phyloP scores from a whole-genome alignment of 2,888 invertebrate species.

The Macrophya annulata region DNA sequence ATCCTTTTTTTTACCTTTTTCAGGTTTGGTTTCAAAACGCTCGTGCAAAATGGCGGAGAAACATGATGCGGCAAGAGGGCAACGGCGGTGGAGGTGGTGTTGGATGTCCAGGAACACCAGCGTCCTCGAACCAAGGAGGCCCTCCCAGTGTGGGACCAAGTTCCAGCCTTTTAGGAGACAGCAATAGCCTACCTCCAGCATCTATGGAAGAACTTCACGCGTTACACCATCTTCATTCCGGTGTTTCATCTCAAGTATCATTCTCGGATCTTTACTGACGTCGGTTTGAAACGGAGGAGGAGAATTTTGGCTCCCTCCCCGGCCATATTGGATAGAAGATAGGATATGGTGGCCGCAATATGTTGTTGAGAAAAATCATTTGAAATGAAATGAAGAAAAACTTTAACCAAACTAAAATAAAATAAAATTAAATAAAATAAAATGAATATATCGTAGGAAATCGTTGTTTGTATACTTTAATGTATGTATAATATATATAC shows the following conservation, averaged over 20 bases:
- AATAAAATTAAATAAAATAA: neutral
- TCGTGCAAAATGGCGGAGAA: conserved; percentile 98
- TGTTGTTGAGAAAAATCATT: neutral
- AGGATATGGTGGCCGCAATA: conserved; percentile 20
- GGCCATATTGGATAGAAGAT: conserved; percentile 58
- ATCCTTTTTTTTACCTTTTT: conserved; percentile 58
- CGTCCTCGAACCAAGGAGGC: conserved; percentile 74
- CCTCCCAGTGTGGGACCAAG: conserved; percentile 76
- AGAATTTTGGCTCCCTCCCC: conserved; percentile 62
- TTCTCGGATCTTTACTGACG: conserved; percentile 79
- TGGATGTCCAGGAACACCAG: conserved; percentile 76
- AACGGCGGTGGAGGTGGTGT: conserved; percentile 67
- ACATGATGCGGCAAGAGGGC: conserved; percentile 93
- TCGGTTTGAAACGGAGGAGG: conserved; percentile 71
- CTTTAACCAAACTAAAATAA: neutral
- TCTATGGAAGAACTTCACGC: conserved; percentile 81
- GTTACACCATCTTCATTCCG: conserved; percentile 81
- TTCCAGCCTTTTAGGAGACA: conserved; percentile 80
- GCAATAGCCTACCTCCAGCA: conserved; percentile 80
- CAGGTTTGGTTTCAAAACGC: conserved; percentile 99
- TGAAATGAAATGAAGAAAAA: neutral
- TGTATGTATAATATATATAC: neutral
- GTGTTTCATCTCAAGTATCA: conserved; percentile 77
- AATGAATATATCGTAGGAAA: neutral
- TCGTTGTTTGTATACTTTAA: neutral